These are phyloP conservation scores for Fragum fragum DNA, from an alignment of 2,888 invertebrate species.

Conservation along the genomic window DNA sequence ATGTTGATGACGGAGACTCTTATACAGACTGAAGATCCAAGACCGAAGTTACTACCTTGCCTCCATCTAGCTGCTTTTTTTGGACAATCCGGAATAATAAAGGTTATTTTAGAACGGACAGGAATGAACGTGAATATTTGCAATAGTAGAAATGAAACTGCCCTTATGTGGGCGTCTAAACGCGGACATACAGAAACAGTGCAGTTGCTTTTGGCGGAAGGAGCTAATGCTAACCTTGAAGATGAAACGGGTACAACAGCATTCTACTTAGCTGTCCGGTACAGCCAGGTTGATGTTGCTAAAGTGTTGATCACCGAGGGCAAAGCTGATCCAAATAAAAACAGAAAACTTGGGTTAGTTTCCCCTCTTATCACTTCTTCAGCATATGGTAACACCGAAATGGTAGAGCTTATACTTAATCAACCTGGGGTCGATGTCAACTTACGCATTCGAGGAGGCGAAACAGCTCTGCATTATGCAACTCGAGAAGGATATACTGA, in stretches of 20 bases:
- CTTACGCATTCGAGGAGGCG: conserved; percentile 76
- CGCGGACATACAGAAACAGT: conserved; percentile 75
- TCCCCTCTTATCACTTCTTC: conserved; percentile 83
- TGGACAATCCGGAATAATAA: conserved; percentile 71
- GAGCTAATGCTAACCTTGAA: conserved; percentile 74
- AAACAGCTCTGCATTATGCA: conserved; percentile 85
- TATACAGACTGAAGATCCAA: conserved; percentile 79
- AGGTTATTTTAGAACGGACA: conserved; percentile 65
- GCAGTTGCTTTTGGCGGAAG: conserved; percentile 57
- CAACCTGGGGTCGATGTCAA: conserved; percentile 78
- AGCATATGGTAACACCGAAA: conserved; percentile 79
- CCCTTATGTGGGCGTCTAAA: conserved; percentile 83
- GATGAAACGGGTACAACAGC: conserved; percentile 85
- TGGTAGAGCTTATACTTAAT: conserved; percentile 58
- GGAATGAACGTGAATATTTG: conserved; percentile 72
- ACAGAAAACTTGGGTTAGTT: conserved; percentile 81
- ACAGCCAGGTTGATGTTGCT: conserved; percentile 77
- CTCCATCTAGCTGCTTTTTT: conserved; percentile 77
- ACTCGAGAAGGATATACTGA: conserved; percentile 82
- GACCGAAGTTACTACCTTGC: conserved; percentile 78
- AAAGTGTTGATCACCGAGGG: conserved; percentile 76
- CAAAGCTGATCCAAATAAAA: conserved; percentile 77
- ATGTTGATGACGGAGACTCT: conserved; percentile 68
- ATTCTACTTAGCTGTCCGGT: conserved; percentile 84
- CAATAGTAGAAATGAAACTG: conserved; percentile 83